Evolutionary conservation across 92 coral and sea anemone genomes (phyloP).

Genomic region (Siderastrea radians): DNA sequence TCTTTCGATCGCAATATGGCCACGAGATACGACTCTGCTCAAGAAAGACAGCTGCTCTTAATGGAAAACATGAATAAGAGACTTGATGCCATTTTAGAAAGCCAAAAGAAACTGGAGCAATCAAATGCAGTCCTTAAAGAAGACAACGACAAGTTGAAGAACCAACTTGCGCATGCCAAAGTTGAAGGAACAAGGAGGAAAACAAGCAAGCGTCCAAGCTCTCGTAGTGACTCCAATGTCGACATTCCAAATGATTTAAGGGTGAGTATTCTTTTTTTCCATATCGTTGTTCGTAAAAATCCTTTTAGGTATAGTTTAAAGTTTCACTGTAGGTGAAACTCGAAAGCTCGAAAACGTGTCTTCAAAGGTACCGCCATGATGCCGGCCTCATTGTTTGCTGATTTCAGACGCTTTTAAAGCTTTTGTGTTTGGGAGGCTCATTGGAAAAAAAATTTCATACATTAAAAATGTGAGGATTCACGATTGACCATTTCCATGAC

Average conservation of each 20-base stretch:
- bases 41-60: slow-evolving; percentile 15
- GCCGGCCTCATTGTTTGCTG: no score
- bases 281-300: not conserved
- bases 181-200: not conserved
- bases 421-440: no score
- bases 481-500: no score
- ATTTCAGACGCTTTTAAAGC: no score
- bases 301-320: not conserved
- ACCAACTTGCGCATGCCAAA: not conserved
- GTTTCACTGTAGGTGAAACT: not conserved
- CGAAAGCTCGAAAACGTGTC: not conserved
- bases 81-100: slow-evolving; percentile 1
- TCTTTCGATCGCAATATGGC: not conserved
- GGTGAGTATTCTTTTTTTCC: not conserved
- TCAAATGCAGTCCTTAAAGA: not conserved
- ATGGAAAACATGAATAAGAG: slow-evolving; percentile 15
- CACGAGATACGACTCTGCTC: not conserved
- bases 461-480: no score
- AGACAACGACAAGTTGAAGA: slow-evolving; percentile 8
- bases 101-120: slow-evolving; percentile 20
- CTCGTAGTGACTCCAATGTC: not conserved
- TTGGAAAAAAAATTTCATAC: no score
- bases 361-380: slow-evolving; percentile 13
- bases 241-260: slow-evolving; percentile 26
- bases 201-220: not conserved